Evolutionary conservation across 2,113 vertebrate genomes (phyloP), one percentile per base, ranked within the genome.

Genomic region (Leucosticte australis): DNA sequence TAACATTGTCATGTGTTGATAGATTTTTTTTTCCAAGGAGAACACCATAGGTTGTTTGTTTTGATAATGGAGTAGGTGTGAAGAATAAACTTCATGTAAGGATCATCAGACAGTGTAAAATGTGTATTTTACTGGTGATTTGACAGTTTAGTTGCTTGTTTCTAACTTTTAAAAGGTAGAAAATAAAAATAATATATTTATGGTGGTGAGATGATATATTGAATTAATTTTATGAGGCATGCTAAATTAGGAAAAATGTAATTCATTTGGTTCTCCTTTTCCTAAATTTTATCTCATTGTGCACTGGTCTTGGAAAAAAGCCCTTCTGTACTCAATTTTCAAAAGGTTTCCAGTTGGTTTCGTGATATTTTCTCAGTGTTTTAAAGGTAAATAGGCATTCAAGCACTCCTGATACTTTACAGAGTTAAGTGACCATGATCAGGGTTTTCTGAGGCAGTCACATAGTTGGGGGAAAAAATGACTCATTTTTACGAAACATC

Each of bases 341-440:
- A 79, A 77, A 91, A 37, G 57, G 49, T 92, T 95, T 91, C 57
- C 84, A 39, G 91, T 64, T 91, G 81, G 46, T 89, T 94, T 95
- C 50, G 35, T 50, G 15, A 41, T 76, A 89, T 46, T 91, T 90
- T 79, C 78, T 7, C 26, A 62, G 70, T 41, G 23, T 87, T 85
- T 94, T 71, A 82, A 95, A 95, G 87, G 84, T 90, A 92, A 89
- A 92, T 64, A 92, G 41, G 18, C 89, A 65, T 69, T 82, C 49
- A 75, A 53, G 39, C 67, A 69, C 1, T 4, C 26, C 63, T 91
- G 65, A 79, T 76, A 37, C 20, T 94, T 90, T 75, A 18, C 79
- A 93, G 85, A 91, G 24, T 69, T 77, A 77, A 92, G 47, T 33
- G 74, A 74, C 60, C 79, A 83, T 1, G 6, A 55, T 91, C 68